Conservation (phyloP, 2,113 vertebrate genomes). For the Gadus chalcogrammus region DNA sequence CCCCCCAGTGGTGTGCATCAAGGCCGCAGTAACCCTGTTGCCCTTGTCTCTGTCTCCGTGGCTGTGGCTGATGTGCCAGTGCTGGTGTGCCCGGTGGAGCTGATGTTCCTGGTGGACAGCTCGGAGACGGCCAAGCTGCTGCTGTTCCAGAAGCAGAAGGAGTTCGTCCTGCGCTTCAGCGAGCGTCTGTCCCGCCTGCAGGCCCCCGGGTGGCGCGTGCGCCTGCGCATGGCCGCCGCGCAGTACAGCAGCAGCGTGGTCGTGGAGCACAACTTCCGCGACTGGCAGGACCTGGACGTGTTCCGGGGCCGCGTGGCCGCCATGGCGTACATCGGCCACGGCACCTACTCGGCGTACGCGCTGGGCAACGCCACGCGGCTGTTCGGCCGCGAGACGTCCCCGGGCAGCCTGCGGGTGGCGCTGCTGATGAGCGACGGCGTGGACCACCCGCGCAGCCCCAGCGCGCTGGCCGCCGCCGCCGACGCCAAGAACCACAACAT, state of each 20-base stretch:
- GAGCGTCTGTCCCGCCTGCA: constrained; percentile 70
- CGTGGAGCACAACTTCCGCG: constrained; percentile 78
- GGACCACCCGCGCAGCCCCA: constrained; percentile 84
- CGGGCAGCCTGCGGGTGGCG: constrained; percentile 70
- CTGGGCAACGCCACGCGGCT: constrained; percentile 81
- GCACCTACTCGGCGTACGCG: constrained; percentile 83
- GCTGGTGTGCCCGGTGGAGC: constrained; percentile 76
- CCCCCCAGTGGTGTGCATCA: too few relatives aligned
- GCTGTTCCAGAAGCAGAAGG: constrained; percentile 79
- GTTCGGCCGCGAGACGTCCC: constrained; percentile 73
- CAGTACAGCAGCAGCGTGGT: constrained; percentile 86
- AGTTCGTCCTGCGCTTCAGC: constrained; percentile 75
- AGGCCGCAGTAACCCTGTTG: background rate
- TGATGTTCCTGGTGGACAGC: constrained; percentile 85
- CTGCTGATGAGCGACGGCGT: constrained; percentile 82
- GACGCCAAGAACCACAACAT: constrained; percentile 79
- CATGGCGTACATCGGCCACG: constrained; percentile 81
- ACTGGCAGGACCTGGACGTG: constrained; percentile 79
- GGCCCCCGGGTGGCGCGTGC: constrained; percentile 57
- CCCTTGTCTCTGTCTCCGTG: background rate
- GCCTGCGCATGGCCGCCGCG: constrained; percentile 76
- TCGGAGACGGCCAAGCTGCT: constrained; percentile 80
- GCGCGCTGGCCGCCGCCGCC: constrained; percentile 66
- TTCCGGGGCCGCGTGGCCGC: constrained; percentile 76
- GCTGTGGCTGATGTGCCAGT: constrained; percentile 52